A percentile compares a stretch with the other conserved stretches of the same genome.
Conservation (phyloP, 2,113 vertebrate genomes). For the Ranitomeya imitator region DNA sequence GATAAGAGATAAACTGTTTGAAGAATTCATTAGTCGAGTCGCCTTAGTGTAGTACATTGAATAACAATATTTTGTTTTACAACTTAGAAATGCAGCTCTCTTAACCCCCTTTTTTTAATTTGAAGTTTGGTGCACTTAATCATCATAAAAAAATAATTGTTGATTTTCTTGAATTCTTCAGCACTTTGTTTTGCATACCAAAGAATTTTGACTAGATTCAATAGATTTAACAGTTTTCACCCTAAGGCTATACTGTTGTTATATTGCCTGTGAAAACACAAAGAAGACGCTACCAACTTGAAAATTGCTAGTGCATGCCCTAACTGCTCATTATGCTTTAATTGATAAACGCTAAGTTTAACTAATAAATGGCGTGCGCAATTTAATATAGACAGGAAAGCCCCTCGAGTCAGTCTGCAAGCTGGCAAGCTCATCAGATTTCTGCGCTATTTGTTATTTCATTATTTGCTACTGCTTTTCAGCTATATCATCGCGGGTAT, state of each 20-base stretch:
- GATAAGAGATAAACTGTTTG: constrained; percentile 29
- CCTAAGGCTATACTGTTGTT: constrained; percentile 42
- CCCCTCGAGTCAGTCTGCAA: constrained; percentile 3
- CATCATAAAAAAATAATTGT: constrained; percentile 52
- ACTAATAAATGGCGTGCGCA: constrained; percentile 42
- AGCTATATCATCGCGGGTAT: background rate
- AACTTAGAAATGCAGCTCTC: constrained; percentile 9
- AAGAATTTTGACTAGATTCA: constrained; percentile 55
- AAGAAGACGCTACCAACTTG: constrained; percentile 14
- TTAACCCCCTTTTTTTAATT: constrained; percentile 11
- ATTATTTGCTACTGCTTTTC: background rate
- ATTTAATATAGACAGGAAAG: constrained; percentile 24
- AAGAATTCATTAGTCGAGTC: constrained; percentile 2
- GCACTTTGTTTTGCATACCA: constrained; percentile 52
- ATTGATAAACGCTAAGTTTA: constrained; percentile 52
- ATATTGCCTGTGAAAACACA: constrained; percentile 37
- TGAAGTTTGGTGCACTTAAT: constrained; percentile 42
- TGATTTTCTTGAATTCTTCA: constrained; percentile 46
- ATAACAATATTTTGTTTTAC: background rate
- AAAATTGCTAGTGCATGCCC: constrained; percentile 52
- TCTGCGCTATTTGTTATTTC: constrained; percentile 7
- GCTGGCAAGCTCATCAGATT: constrained; percentile 3
- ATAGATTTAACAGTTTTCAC: constrained; percentile 55
- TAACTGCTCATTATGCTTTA: constrained; percentile 49
- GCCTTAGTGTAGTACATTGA: constrained; percentile 5